Percentiles rank a stretch among this genome's conserved stretches.
Evolutionary conservation across 2,113 vertebrate genomes (phyloP).

Genomic region (Peucedramus taeniatus): DNA sequence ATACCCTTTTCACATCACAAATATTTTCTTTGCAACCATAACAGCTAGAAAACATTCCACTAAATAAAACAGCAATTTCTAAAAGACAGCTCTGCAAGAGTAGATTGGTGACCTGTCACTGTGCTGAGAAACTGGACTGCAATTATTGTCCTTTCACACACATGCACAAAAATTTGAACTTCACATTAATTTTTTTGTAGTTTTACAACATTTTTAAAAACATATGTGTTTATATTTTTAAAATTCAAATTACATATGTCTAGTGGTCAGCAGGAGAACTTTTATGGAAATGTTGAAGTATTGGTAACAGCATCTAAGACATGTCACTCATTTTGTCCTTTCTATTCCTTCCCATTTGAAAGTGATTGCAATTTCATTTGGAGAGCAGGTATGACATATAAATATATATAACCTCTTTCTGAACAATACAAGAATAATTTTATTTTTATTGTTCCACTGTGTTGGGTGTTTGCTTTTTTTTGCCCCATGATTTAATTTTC

Average conservation of each 20-base stretch:
- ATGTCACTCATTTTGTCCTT: background rate
- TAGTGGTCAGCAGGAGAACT: background rate
- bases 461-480: background rate
- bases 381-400: background rate
- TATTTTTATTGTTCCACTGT: background rate
- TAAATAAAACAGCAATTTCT: constrained; percentile 21
- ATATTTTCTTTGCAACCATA: background rate
- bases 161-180: background rate
- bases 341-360: background rate
- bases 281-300: background rate
- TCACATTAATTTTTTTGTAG: background rate
- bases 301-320: background rate
- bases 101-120: background rate
- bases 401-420: background rate
- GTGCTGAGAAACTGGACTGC: background rate
- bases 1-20: constrained; percentile 10
- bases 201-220: background rate
- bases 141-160: background rate
- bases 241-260: background rate
- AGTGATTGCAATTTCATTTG: background rate
- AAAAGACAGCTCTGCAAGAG: background rate
- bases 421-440: background rate
- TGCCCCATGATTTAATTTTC: background rate
- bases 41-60: background rate
- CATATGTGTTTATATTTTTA: background rate